These are phyloP conservation scores for Aspiorhynchus laticeps DNA, from an alignment of 2,113 vertebrate species.

Conservation along the genomic window DNA sequence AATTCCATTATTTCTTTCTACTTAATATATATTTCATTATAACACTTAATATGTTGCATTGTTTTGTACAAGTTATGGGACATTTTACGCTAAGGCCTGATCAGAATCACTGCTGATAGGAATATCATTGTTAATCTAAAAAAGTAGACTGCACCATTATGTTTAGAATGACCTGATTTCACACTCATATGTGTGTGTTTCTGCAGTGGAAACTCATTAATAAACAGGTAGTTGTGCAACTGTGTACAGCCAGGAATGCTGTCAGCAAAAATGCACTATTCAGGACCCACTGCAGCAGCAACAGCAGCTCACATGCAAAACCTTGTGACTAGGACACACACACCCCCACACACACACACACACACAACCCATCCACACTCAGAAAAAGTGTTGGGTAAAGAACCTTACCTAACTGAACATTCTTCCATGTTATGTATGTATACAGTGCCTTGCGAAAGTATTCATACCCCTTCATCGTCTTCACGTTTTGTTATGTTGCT, in stretches of 20 bases:
- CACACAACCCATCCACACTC: not conserved
- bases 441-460: no score
- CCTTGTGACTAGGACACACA: conserved; percentile 47
- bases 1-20: not conserved
- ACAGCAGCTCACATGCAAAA: conserved; percentile 47
- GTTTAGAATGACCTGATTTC: not conserved
- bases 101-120: not conserved
- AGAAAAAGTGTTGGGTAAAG: not conserved
- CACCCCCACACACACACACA: not conserved
- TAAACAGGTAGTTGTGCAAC: conserved; percentile 44
- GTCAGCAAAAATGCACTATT: conserved; percentile 54
- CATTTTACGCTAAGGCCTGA: not conserved
- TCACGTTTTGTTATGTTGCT: no score
- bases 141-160: not conserved
- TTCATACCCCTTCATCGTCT: no score
- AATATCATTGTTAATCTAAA: not conserved
- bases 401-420: not conserved
- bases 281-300: conserved; percentile 38
- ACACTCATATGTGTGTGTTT: not conserved
- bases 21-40: not conserved
- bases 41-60: not conserved
- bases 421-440: no score
- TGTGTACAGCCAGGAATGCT: not conserved
- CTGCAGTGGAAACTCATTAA: conserved; percentile 17
- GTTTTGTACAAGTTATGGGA: not conserved